Conservation (phyloP, 2,888 invertebrate genomes). For the Drosophila niveifrons region DNA sequence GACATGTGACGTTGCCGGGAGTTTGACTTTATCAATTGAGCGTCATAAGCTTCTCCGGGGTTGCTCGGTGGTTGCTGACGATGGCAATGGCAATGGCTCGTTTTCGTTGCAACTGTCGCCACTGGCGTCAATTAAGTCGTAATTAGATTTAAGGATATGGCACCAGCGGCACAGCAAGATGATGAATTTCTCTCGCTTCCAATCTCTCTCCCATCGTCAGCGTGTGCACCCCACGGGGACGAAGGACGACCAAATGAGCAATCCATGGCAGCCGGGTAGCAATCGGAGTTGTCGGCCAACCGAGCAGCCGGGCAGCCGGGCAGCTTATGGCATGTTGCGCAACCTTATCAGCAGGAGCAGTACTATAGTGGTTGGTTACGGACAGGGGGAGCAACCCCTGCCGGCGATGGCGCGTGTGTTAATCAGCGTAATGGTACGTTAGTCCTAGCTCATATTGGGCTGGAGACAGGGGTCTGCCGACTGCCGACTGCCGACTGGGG, state of each 20-base stretch:
- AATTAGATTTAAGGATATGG: constrained; percentile 86
- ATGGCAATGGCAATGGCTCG: constrained; percentile 34
- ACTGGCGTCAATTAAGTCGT: constrained; percentile 85
- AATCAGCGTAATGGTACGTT: constrained; percentile 84
- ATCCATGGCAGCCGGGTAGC: constrained; percentile 51
- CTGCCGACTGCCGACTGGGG: background rate
- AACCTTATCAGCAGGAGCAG: constrained; percentile 74
- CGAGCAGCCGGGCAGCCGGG: constrained; percentile 42
- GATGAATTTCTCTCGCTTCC: constrained; percentile 79
- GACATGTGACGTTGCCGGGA: constrained; percentile 64
- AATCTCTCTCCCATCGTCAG: constrained; percentile 28
- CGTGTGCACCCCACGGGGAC: constrained; percentile 71
- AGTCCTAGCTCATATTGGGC: constrained; percentile 51
- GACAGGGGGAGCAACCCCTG: constrained; percentile 54
- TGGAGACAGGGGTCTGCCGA: constrained; percentile 36
- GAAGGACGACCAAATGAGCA: constrained; percentile 74
- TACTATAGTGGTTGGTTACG: constrained; percentile 28
- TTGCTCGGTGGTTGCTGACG: constrained; percentile 57
- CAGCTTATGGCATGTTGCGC: constrained; percentile 81
- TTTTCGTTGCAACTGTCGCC: constrained; percentile 81
- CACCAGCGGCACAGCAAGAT: constrained; percentile 83
- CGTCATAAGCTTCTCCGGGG: constrained; percentile 74
- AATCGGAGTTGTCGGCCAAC: constrained; percentile 39
- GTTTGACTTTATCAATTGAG: constrained; percentile 84
- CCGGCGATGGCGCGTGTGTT: constrained; percentile 73